phyloP scores from a whole-genome alignment of 1,140 invertebrate genomes.

The Argopecten irradians region DNA sequence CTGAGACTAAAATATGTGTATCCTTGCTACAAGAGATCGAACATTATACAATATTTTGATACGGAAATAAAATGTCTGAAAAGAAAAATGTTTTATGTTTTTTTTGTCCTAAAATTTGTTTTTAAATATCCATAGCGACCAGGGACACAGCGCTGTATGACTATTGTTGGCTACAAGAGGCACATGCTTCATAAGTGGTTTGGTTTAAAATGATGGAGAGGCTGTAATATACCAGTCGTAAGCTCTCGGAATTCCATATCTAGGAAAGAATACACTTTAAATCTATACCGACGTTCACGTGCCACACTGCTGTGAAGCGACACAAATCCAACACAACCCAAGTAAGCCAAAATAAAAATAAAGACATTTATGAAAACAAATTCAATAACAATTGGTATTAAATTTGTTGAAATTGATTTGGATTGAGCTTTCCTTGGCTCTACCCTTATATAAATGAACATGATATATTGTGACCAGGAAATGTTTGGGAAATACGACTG shows the following conservation, averaged over 20 bases:
- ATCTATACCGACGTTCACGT: not conserved
- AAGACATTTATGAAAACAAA: not conserved
- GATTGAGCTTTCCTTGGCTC: not conserved
- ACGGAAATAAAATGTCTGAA: not conserved
- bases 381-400: not conserved
- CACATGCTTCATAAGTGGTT: not conserved
- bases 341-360: not conserved
- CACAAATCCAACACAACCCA: not conserved
- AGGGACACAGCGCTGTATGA: not conserved
- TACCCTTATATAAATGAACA: not conserved
- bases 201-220: not conserved
- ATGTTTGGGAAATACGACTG: not conserved
- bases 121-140: not conserved
- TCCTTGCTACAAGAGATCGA: not conserved
- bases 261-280: not conserved
- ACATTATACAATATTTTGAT: conserved; percentile 18
- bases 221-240: not conserved
- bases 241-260: not conserved
- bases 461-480: not conserved
- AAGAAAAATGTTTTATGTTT: not conserved
- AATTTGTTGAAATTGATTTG: not conserved
- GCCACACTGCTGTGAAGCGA: not conserved
- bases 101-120: not conserved
- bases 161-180: not conserved
- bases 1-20: not conserved